Evolutionary conservation across 2,888 invertebrate genomes (phyloP).

Genomic region (Actias luna): DNA sequence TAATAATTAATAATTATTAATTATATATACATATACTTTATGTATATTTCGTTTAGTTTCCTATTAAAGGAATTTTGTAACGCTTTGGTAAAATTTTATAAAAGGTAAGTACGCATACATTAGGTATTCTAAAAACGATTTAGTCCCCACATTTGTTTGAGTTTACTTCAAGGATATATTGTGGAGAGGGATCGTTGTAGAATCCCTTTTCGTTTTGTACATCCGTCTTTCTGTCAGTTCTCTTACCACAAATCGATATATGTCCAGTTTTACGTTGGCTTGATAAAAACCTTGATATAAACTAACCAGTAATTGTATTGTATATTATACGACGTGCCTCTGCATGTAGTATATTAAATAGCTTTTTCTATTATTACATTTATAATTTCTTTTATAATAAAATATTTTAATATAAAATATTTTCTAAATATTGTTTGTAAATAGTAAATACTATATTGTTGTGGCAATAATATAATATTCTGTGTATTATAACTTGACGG

Average conservation of each 20-base stretch:
- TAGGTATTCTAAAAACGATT: slow-evolving; percentile 8
- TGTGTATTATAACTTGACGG: too few relatives aligned
- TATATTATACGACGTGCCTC: not conserved
- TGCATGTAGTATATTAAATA: not conserved
- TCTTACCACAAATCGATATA: slow-evolving; percentile 5
- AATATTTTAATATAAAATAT: too few relatives aligned
- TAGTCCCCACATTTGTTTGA: slow-evolving; percentile 11
- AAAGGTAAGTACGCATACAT: slow-evolving; percentile 8
- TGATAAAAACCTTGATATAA: slow-evolving; percentile 2
- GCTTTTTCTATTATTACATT: too few relatives aligned
- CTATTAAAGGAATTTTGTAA: not conserved
- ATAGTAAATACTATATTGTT: too few relatives aligned
- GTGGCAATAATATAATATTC: too few relatives aligned
- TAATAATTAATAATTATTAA: too few relatives aligned
- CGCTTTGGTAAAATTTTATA: not conserved
- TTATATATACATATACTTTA: too few relatives aligned
- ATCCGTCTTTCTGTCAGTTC: slow-evolving; percentile 11
- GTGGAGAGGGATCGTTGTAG: slow-evolving; percentile 2
- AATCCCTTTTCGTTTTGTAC: slow-evolving; percentile 11
- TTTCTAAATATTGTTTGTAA: too few relatives aligned
- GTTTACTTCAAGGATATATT: slow-evolving; percentile 11
- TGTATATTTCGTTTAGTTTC: too few relatives aligned
- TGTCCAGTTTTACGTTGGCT: not conserved
- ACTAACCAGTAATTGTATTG: not conserved
- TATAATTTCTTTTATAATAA: too few relatives aligned